phyloP scores from a whole-genome alignment of 2,888 invertebrate genomes.

The Cybosia mesomella region DNA sequence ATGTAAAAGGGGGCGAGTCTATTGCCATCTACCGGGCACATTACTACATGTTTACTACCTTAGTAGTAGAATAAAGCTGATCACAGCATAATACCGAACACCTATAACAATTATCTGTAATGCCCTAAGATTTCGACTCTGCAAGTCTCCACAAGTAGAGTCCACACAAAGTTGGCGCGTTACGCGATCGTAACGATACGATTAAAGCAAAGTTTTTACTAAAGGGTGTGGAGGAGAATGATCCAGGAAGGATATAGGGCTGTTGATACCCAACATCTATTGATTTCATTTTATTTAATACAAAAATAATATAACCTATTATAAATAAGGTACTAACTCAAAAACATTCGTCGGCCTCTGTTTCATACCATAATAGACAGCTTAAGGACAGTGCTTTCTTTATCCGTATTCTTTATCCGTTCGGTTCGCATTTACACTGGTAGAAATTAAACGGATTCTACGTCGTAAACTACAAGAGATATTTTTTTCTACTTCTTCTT shows the following conservation, averaged over 20 bases:
- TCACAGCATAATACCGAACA: not conserved
- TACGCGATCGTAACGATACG: conserved; percentile 79
- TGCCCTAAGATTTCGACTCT: conserved; percentile 19
- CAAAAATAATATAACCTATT: too few species aligned
- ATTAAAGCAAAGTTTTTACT: conserved; percentile 83
- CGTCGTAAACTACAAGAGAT: too few species aligned
- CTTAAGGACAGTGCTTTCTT: too few species aligned
- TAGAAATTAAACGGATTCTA: too few species aligned
- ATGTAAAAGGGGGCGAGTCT: too few species aligned
- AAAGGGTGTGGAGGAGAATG: conserved; percentile 68
- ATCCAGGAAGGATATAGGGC: conserved; percentile 58
- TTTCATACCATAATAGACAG: too few species aligned
- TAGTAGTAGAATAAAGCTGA: not conserved
- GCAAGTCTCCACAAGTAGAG: conserved; percentile 38
- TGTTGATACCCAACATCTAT: conserved; percentile 48
- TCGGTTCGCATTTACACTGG: too few species aligned
- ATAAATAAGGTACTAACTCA: too few species aligned
- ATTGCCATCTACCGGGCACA: too few species aligned
- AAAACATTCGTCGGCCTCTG: too few species aligned
- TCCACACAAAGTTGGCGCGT: conserved; percentile 73
- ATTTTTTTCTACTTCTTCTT: too few species aligned
- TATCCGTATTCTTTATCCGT: too few species aligned
- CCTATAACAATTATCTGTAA: conserved; percentile 38
- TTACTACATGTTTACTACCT: not conserved
- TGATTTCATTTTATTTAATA: not conserved